Evolutionary conservation across 23 tunicate species (phyloP).

Genomic region (Styela plicata): DNA sequence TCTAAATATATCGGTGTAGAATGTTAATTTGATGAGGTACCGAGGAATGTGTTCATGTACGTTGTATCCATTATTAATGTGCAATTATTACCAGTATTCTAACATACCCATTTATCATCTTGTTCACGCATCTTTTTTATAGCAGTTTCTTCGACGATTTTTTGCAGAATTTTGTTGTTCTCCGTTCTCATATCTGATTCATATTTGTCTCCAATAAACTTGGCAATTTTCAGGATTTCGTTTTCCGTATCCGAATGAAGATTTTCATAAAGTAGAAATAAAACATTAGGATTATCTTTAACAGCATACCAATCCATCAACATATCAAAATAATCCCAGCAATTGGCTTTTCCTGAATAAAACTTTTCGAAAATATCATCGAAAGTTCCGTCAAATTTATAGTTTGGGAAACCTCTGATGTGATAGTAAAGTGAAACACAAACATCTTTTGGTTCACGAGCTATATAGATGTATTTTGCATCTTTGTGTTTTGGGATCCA

Average conservation of each 20-base stretch:
- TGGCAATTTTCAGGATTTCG: conserved; percentile 38
- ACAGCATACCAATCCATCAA: conserved; percentile 35
- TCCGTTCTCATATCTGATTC: conserved; percentile 25
- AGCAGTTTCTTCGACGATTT: conserved; percentile 17
- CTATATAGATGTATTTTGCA: conserved; percentile 49
- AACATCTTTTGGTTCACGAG: conserved; percentile 70
- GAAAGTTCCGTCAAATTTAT: conserved; percentile 9
- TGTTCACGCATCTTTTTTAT: conserved; percentile 28
- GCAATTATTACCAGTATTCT: too few relatives aligned
- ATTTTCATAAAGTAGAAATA: conserved; percentile 55
- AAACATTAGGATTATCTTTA: conserved; percentile 31
- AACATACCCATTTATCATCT: conserved; percentile 33
- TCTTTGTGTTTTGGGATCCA: conserved; percentile 31
- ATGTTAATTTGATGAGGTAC: too few relatives aligned
- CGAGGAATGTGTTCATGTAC: too few relatives aligned
- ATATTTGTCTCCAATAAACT: conserved; percentile 46
- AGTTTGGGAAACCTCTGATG: conserved; percentile 28
- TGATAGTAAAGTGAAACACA: conserved; percentile 47
- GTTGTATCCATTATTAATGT: too few relatives aligned
- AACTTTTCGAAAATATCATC: conserved; percentile 35
- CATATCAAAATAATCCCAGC: conserved; percentile 34
- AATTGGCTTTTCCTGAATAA: conserved; percentile 18
- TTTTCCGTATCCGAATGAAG: conserved; percentile 16
- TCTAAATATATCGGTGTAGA: too few relatives aligned
- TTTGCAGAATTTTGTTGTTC: conserved; percentile 16